Conservation (phyloP, 2,113 vertebrate species). For the Thinocorus orbignyianus region DNA sequence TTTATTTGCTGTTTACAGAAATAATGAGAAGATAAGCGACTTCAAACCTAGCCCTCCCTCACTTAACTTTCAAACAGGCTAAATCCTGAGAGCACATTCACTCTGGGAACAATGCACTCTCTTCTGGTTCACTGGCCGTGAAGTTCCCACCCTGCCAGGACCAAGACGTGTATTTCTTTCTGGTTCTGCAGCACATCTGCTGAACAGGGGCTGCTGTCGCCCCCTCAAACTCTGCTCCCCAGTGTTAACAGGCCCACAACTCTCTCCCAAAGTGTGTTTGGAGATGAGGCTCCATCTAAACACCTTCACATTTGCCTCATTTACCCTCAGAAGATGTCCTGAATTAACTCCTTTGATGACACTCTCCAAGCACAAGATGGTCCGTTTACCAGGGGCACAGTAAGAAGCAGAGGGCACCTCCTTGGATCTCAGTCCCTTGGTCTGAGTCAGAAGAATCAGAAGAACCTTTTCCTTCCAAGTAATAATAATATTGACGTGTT, state of each 20-base stretch:
- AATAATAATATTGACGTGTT: background rate
- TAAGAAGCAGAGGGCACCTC: background rate
- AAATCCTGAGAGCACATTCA: background rate
- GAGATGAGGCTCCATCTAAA: background rate
- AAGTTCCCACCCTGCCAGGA: background rate
- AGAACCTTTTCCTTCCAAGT: background rate
- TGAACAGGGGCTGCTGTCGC: background rate
- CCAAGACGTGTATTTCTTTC: background rate
- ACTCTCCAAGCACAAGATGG: background rate
- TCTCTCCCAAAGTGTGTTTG: background rate
- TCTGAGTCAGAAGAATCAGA: no score
- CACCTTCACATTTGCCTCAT: background rate
- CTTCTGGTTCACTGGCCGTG: background rate
- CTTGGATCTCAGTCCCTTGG: background rate
- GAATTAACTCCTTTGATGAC: background rate
- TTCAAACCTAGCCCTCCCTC: background rate
- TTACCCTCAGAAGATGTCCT: background rate
- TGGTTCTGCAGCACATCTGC: background rate
- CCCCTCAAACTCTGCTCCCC: background rate
- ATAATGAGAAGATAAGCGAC: background rate
- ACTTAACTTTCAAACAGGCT: background rate
- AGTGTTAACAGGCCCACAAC: background rate
- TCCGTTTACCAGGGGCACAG: background rate
- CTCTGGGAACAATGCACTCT: background rate
- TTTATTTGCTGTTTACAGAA: background rate